phyloP scores from a whole-genome alignment of 2,113 vertebrate genomes.

The Gallinago paraguaiae region DNA sequence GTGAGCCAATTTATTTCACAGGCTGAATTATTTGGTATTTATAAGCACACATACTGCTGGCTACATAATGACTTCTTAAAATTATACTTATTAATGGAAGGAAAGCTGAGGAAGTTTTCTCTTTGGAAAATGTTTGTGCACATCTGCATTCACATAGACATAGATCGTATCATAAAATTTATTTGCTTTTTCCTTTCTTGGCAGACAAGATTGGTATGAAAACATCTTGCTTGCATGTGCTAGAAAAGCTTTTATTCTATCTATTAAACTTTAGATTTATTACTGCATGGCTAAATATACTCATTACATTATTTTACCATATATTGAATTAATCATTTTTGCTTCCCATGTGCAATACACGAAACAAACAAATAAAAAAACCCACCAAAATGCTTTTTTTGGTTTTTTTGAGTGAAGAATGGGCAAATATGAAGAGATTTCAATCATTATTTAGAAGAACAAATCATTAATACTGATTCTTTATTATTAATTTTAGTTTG shows the following conservation, averaged over 20 bases:
- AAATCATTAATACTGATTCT: not conserved
- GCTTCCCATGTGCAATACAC: not conserved
- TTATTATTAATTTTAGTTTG: not conserved
- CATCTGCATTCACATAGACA: not conserved
- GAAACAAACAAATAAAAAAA: not conserved
- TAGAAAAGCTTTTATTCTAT: not conserved
- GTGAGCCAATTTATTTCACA: no score
- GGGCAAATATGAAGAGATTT: not conserved
- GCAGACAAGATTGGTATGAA: not conserved
- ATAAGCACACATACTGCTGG: not conserved
- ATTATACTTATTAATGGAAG: not conserved
- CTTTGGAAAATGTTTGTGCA: not conserved
- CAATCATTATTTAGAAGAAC: not conserved
- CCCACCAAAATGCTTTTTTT: not conserved
- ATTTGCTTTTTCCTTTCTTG: conserved; percentile 17
- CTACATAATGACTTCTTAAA: not conserved
- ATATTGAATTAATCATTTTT: not conserved
- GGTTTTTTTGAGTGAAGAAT: not conserved
- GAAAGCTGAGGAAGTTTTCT: not conserved
- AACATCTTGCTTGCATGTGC: not conserved
- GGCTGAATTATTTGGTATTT: not conserved
- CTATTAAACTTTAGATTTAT: conserved; percentile 40
- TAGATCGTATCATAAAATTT: not conserved
- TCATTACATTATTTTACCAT: not conserved
- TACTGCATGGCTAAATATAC: not conserved